Evolutionary conservation across 2,888 invertebrate genomes (phyloP).

Genomic region (Rugalucina vietnamica): DNA sequence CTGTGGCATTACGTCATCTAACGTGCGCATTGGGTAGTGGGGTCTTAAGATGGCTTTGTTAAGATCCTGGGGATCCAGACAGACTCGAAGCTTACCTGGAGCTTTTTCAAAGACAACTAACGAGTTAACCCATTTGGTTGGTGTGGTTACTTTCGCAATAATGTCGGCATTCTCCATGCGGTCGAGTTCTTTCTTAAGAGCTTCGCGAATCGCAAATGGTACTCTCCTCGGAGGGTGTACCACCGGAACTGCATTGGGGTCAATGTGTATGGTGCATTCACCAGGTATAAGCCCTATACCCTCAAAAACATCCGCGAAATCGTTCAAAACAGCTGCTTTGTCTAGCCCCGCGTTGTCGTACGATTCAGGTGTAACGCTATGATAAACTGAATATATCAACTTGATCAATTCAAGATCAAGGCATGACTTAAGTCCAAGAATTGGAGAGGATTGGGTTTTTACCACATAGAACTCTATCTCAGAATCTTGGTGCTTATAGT

Average conservation of each 20-base stretch:
- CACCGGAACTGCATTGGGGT: no score
- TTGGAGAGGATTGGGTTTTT: conserved; percentile 9
- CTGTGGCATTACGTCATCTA: conserved; percentile 39
- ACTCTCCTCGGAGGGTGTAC: no score
- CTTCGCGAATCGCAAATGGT: no score
- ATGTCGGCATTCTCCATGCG: no score
- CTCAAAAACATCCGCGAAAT: conserved; percentile 29
- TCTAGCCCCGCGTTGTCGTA: background rate
- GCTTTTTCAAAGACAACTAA: no score
- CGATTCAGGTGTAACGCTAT: no score
- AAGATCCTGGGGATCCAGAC: conserved; percentile 45
- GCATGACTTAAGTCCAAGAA: conserved; percentile 34
- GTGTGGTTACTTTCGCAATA: background rate
- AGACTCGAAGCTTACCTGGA: conserved; percentile 39
- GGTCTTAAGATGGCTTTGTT: conserved; percentile 52
- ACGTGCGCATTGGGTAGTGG: conserved; percentile 53
- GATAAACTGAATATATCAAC: conserved; percentile 28
- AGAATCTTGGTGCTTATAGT: background rate
- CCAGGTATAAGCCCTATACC: conserved; percentile 46
- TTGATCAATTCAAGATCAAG: conserved; percentile 33
- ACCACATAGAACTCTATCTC: conserved; percentile 16
- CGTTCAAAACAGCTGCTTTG: conserved; percentile 26
- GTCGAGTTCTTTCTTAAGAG: background rate
- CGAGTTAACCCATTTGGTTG: no score
- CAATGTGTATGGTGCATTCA: background rate